A percentile compares a stretch with the other conserved stretches of the same genome.
phyloP scores from a whole-genome alignment of 2,888 invertebrate species.

The Ophonus ardosiacus region DNA sequence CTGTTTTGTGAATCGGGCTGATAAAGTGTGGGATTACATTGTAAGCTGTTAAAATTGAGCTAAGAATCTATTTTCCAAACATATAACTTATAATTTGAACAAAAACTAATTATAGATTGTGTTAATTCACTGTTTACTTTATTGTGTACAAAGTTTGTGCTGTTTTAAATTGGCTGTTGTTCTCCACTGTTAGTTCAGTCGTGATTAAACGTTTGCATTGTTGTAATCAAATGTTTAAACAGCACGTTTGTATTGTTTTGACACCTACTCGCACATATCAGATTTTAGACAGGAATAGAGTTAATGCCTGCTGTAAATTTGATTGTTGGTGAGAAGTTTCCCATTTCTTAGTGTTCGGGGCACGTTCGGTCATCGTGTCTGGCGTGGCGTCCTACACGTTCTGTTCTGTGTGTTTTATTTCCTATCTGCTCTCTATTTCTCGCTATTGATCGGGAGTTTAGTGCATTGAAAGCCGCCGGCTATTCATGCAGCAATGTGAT shows the following conservation, averaged over 20 bases:
- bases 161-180: background rate
- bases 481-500: background rate
- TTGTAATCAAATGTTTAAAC: background rate
- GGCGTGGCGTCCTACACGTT: background rate
- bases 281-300: background rate
- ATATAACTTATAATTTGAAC: too few relatives aligned
- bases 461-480: background rate
- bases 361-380: background rate
- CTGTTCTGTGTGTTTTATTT: background rate
- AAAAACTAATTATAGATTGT: too few relatives aligned
- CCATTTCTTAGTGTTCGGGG: background rate
- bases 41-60: too few relatives aligned
- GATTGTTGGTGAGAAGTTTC: too few relatives aligned
- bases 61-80: too few relatives aligned
- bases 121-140: background rate
- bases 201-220: background rate
- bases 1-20: too few relatives aligned
- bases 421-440: background rate
- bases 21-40: too few relatives aligned
- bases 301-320: too few relatives aligned
- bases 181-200: background rate
- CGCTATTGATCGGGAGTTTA: slow-evolving; percentile 45
- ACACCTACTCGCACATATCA: background rate
- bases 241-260: background rate
- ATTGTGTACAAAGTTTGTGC: background rate